A percentile compares a stretch with the other conserved stretches of the same genome.
Conservation (phyloP, 1,140 invertebrate species). For the Cotesia glomerata region DNA sequence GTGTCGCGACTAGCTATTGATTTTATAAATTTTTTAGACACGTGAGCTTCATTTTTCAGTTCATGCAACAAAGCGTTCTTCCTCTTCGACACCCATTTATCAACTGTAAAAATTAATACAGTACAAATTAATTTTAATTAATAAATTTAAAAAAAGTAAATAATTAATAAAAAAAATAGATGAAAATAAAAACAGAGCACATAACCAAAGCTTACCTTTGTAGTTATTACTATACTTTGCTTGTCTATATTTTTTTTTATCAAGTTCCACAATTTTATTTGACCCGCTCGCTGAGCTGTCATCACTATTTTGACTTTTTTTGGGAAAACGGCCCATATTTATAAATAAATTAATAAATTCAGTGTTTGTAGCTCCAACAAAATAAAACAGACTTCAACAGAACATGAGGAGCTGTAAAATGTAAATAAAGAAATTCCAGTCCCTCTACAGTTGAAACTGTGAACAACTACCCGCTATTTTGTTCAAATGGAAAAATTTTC, state of each 20-base stretch:
- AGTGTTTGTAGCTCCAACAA: too few species aligned
- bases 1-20: neutral
- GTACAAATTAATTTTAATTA: slow-evolving; percentile 16
- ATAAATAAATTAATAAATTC: too few species aligned
- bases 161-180: neutral
- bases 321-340: too few species aligned
- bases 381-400: too few species aligned
- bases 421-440: too few species aligned
- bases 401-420: too few species aligned
- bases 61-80: slow-evolving; percentile 64
- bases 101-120: slow-evolving; percentile 49
- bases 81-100: slow-evolving; percentile 70
- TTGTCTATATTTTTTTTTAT: slow-evolving; percentile 70
- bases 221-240: slow-evolving; percentile 74
- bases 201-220: slow-evolving; percentile 57
- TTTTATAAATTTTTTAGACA: slow-evolving; percentile 51
- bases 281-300: too few species aligned
- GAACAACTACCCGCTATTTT: too few species aligned
- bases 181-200: neutral
- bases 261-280: slow-evolving; percentile 51
- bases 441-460: too few species aligned
- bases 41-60: slow-evolving; percentile 66
- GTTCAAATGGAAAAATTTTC: too few species aligned
- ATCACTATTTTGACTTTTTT: too few species aligned
- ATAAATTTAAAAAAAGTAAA: neutral